A percentile compares a stretch with the other conserved stretches of the same genome.
Conservation (phyloP, 2,113 vertebrate species). For the Eulemur macaco region DNA sequence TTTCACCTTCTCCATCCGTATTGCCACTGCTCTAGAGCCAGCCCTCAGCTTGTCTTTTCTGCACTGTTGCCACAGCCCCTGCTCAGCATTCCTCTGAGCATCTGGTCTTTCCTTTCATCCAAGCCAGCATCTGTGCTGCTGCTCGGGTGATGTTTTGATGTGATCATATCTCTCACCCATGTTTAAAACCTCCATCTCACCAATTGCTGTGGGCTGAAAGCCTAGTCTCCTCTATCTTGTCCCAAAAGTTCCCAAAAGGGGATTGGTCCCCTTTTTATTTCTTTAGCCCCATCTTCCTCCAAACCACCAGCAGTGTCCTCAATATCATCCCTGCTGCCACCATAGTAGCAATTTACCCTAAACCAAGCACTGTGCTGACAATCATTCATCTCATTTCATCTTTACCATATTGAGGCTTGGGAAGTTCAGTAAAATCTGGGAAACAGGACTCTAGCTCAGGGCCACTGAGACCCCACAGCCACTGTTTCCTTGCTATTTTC, state of each 20-base stretch:
- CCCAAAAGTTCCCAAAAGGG: neutral
- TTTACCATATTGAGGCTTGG: neutral
- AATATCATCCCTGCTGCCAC: neutral
- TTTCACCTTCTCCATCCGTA: neutral
- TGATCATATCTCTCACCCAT: neutral
- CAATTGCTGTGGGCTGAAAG: neutral
- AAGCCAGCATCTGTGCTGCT: neutral
- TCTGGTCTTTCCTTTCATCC: neutral
- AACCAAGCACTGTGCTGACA: neutral
- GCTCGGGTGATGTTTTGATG: neutral
- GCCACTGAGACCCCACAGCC: neutral
- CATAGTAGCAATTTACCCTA: neutral
- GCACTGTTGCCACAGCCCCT: neutral
- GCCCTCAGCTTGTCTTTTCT: neutral
- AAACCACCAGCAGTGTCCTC: neutral
- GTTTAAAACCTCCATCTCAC: neutral
- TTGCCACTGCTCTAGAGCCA: neutral
- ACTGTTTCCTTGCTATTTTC: neutral
- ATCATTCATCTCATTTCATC: neutral
- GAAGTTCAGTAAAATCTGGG: neutral
- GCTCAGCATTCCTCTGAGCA: neutral
- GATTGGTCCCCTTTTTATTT: neutral
- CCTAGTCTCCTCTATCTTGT: neutral
- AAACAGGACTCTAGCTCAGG: neutral
- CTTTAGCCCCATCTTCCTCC: neutral